Percentiles rank a stretch among this genome's conserved stretches.
Conservation (phyloP, 2,113 vertebrate genomes). For the Microcebus ravelobensis region DNA sequence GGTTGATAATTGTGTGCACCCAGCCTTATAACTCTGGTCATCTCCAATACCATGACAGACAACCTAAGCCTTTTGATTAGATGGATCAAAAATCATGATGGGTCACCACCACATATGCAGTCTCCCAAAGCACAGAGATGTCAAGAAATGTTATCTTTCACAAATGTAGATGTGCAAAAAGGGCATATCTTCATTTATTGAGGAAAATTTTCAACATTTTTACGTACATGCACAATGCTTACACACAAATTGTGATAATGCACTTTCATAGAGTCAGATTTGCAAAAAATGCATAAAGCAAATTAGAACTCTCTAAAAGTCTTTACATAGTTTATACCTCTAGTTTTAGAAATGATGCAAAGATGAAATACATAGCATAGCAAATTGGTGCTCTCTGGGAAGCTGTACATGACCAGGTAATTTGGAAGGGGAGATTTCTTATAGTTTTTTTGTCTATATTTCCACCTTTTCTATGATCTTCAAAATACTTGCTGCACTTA, state of each 20-base stretch:
- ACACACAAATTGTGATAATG: not conserved
- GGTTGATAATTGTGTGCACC: not conserved
- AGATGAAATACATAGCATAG: not conserved
- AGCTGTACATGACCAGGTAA: not conserved
- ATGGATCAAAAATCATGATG: not conserved
- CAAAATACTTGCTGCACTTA: not conserved
- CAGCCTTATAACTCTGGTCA: not conserved
- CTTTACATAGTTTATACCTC: not conserved
- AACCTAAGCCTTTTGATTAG: not conserved
- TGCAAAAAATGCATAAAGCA: not conserved
- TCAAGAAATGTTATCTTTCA: not conserved
- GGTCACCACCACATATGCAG: not conserved
- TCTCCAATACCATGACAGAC: not conserved
- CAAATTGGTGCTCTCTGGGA: not conserved
- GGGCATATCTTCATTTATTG: not conserved
- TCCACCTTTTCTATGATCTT: not conserved
- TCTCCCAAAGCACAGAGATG: not conserved
- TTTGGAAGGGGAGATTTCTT: not conserved
- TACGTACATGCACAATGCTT: not conserved
- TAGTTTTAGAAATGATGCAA: not conserved
- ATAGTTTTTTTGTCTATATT: not conserved
- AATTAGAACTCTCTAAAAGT: not conserved
- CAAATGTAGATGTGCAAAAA: not conserved
- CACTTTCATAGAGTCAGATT: not conserved
- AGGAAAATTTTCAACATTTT: not conserved